These are phyloP conservation scores for Bombus soroeensis DNA, from an alignment of 1,140 invertebrate genomes.

Conservation along the genomic window DNA sequence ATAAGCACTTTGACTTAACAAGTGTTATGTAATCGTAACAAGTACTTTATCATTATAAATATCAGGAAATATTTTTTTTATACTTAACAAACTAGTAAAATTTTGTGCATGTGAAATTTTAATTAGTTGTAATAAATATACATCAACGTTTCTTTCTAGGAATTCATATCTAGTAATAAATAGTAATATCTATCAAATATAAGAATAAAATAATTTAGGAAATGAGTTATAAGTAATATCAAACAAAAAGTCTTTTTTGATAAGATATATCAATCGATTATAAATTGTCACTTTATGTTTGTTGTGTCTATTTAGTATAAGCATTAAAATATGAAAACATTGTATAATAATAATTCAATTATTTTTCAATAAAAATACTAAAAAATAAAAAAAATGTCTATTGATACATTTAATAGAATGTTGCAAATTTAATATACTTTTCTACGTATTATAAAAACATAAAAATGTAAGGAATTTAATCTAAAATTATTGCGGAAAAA, in stretches of 20 bases:
- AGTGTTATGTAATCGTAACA: slow-evolving; percentile 2
- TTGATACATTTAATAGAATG: not conserved
- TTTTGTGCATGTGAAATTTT: not conserved
- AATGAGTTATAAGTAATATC: no score
- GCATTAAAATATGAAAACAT: not conserved
- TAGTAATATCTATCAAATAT: no score
- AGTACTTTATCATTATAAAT: not conserved
- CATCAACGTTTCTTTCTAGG: no score
- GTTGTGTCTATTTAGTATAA: not conserved
- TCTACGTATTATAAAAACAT: not conserved
- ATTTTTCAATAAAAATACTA: not conserved
- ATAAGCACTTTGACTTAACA: not conserved
- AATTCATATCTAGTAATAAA: no score
- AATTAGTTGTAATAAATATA: not conserved
- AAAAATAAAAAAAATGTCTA: not conserved
- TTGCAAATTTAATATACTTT: not conserved
- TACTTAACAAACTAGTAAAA: not conserved
- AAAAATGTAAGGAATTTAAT: not conserved
- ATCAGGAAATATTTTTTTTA: not conserved
- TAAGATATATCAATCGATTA: not conserved
- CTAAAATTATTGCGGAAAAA: not conserved
- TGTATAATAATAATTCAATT: not conserved
- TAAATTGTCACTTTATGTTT: not conserved
- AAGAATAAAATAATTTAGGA: no score
- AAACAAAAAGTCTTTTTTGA: no score